Base-by-base conservation (phyloP, 1,140 invertebrate species). In the Gryllus bimaculatus region DNA sequence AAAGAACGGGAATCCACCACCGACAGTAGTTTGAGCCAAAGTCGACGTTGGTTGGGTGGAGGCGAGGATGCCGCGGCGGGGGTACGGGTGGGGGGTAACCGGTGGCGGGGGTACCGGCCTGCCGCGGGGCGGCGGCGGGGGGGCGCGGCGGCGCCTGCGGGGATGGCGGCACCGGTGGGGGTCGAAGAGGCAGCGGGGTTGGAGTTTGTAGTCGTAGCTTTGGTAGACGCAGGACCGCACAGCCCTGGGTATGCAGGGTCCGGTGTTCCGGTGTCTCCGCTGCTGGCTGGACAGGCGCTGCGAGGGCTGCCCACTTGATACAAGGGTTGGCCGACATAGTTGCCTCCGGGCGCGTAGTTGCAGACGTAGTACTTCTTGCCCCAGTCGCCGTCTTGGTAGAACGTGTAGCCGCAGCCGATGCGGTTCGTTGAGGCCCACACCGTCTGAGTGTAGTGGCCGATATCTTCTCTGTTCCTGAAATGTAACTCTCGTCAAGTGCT, bases 401-500 rank as follows among this genome's bases (percentile, higher is more conserved):
- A 87, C 8, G 86, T 83, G 78, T 85, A 87, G 5, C 88, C 89
- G 82, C 89, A 90, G 8, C 89, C 89, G 66, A 90, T 85, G 80
- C 84, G 80, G 76, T 83, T 84, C 0, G 88, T 87, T 20, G 86
- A 84, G n/a, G 86, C 88, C 89, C 89, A 90, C 74, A 79, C 18
- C 26, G n/a, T 18, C 20, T 79, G 78, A n/a, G 54, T 79, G 78
- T 79, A 79, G 47, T 75, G 78, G 8, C 75, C 78, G 2, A 21
- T 73, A 21, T 12, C 20, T 7, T 20, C n/a, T 6, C 15, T 48
- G n/a, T 8, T 75, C 78, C 78, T 77, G 74, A 66, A 66, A 10
- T 66, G 18, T 66, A 66, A 66, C 10, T 66, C 7, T 66, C 18
- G 54, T 66, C 54, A 66, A 66, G 54, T 1, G 10, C 54, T 66